A percentile compares a stretch with the other conserved stretches of the same genome.
These are phyloP conservation scores for Aporophyla nigra DNA, from an alignment of 2,888 invertebrate genomes.

Conservation along the genomic window DNA sequence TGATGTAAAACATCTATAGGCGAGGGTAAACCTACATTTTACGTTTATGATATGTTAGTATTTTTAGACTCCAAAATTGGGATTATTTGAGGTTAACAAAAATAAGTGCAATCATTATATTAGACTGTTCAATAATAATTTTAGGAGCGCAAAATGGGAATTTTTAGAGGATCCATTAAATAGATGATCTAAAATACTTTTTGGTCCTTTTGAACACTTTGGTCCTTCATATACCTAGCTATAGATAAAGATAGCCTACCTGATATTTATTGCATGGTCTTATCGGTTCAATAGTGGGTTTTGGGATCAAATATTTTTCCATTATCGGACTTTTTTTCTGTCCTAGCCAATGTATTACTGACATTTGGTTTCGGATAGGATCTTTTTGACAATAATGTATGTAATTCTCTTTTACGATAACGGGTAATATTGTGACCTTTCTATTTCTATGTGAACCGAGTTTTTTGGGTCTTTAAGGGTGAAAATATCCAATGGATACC, in stretches of 20 bases:
- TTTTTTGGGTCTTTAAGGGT: slow-evolving; percentile 7
- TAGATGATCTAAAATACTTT: slow-evolving; percentile 5
- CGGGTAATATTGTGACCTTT: slow-evolving; percentile 35
- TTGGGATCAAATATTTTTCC: slow-evolving; percentile 62
- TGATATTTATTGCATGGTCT: slow-evolving; percentile 59
- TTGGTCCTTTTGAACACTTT: slow-evolving; percentile 42
- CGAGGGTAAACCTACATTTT: no score
- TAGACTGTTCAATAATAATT: neutral
- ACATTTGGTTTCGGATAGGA: slow-evolving; percentile 38
- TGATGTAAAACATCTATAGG: no score
- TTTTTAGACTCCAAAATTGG: neutral
- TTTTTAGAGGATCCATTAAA: neutral
- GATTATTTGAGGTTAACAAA: neutral
- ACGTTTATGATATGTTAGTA: no score
- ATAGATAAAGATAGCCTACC: slow-evolving; percentile 49
- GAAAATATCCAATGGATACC: neutral
- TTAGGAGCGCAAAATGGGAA: neutral
- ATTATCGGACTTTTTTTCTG: slow-evolving; percentile 53
- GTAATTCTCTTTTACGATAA: slow-evolving; percentile 51
- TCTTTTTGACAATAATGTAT: slow-evolving; percentile 59
- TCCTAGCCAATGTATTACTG: slow-evolving; percentile 44
- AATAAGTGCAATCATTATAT: neutral
- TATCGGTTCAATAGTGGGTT: slow-evolving; percentile 52
- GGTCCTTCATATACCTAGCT: slow-evolving; percentile 3
- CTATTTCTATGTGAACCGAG: neutral